Evolutionary conservation across 64 coral and sea anemone species (phyloP).

Genomic region (Montipora foliosa): DNA sequence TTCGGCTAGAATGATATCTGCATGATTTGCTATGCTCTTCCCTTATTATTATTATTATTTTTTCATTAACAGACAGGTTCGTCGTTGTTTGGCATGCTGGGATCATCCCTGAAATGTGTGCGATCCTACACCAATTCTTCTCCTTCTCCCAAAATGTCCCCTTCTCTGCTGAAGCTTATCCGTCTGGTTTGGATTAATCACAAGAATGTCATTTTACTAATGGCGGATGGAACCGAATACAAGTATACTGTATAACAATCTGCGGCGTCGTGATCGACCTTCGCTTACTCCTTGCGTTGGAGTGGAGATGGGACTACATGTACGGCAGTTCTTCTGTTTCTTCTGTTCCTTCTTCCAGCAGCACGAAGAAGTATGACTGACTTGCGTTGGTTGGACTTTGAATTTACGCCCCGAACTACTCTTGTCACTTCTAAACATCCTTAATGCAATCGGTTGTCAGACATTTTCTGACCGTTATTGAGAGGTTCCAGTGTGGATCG

Average conservation of each 20-base stretch:
- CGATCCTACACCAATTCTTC: conserved; percentile 83
- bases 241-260: conserved; percentile 79
- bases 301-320: no score
- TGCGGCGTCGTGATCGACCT: background rate
- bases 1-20: no score
- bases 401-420: no score
- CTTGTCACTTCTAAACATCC: no score
- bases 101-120: conserved; percentile 84
- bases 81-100: conserved; percentile 92
- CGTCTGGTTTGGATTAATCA: conserved; percentile 96
- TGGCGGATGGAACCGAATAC: conserved; percentile 93
- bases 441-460: no score
- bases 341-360: no score
- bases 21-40: background rate
- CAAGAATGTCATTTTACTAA: conserved; percentile 88
- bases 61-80: conserved; percentile 76
- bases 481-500: no score
- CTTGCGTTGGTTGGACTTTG: no score
- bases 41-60: background rate
- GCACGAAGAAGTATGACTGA: no score
- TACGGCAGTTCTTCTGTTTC: no score
- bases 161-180: conserved; percentile 79
- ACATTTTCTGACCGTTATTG: no score
- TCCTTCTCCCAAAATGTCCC: conserved; percentile 70
- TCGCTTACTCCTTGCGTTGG: no score